Evolutionary conservation across 1,140 invertebrate genomes (phyloP).

Genomic region (Caenorhabditis elegans): WBcel235 BX284602.5:4866001-4866500

Average conservation of each 20-base stretch:
- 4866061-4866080: too few species aligned
- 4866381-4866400: neutral
- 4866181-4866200: neutral
- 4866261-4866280: neutral
- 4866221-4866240: constrained; percentile 20
- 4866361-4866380: neutral
- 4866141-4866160: constrained; percentile 12
- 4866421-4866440: neutral
- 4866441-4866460: constrained; percentile 15
- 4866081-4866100: too few species aligned
- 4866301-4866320: neutral
- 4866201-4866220: neutral
- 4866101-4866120: too few species aligned
- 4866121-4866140: too few species aligned
- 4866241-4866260: neutral
- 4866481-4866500: neutral
- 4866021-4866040: too few species aligned
- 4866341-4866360: neutral
- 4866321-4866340: neutral
- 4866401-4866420: neutral
- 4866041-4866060: too few species aligned
- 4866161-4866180: neutral
- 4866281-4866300: constrained; percentile 26
- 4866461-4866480: constrained; percentile 7
- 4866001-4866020: too few species aligned